Conservation (phyloP, 2,888 invertebrate species). For the Cerastoderma edule region DNA sequence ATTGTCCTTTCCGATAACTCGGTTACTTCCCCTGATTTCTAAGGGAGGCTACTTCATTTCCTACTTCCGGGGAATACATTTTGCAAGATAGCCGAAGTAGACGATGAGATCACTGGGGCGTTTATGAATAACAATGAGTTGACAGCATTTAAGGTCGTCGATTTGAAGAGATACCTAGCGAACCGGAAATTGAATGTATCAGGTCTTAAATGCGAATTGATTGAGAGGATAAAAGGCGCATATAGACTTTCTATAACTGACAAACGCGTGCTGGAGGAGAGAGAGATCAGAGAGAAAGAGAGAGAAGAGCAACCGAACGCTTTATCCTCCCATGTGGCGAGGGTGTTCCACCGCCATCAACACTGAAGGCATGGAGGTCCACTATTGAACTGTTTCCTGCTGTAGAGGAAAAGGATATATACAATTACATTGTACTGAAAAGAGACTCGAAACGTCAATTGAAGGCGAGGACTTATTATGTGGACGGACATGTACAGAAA, state of each 20-base stretch:
- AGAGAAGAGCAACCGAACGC: neutral
- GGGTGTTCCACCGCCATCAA: neutral
- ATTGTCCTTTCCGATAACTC: too few species aligned
- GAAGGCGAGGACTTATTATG: conserved; percentile 23
- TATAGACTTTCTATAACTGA: neutral
- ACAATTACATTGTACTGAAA: conserved; percentile 31
- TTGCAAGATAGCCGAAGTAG: too few species aligned
- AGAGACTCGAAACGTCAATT: conserved; percentile 29
- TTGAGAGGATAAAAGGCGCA: conserved; percentile 21
- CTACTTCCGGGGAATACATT: too few species aligned
- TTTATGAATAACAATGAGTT: too few species aligned
- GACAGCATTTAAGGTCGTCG: neutral
- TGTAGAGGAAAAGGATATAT: conserved; percentile 33
- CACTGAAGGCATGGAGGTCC: neutral
- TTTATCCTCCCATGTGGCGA: conserved; percentile 3
- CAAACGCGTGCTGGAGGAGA: neutral
- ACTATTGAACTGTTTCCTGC: conserved; percentile 13
- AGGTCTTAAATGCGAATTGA: conserved; percentile 16
- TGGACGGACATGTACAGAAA: conserved; percentile 27
- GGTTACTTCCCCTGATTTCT: too few species aligned
- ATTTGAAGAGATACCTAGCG: conserved; percentile 8
- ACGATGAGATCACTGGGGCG: too few species aligned
- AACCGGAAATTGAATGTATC: conserved; percentile 11
- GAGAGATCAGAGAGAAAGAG: neutral
- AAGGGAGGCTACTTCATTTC: too few species aligned